Percentiles rank a stretch among this genome's conserved stretches.
phyloP scores from a whole-genome alignment of 2,113 vertebrate genomes.

The Oriolus oriolus region DNA sequence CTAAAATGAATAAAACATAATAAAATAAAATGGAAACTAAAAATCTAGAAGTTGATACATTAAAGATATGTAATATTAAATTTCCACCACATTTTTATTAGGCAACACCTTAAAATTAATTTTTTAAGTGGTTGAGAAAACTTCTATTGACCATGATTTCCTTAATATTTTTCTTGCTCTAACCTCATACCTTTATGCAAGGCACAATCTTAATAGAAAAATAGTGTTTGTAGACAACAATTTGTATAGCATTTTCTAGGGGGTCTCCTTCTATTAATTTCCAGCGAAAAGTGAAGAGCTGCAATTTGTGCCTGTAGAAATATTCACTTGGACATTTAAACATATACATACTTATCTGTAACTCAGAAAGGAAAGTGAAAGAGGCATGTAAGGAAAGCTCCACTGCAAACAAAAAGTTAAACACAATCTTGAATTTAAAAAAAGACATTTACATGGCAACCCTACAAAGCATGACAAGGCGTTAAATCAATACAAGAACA shows the following conservation, averaged over 20 bases:
- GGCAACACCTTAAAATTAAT: background rate
- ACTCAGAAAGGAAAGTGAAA: background rate
- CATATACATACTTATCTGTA: background rate
- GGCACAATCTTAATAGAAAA: background rate
- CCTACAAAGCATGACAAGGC: background rate
- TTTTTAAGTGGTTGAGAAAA: background rate
- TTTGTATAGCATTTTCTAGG: background rate
- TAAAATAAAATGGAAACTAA: background rate
- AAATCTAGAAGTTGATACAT: background rate
- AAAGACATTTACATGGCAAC: background rate
- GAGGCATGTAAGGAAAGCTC: background rate
- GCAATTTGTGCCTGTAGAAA: background rate
- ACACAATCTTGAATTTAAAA: background rate
- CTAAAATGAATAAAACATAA: background rate
- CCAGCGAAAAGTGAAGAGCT: background rate
- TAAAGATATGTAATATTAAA: background rate
- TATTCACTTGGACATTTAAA: background rate
- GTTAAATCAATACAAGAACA: constrained; percentile 14
- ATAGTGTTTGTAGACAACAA: background rate
- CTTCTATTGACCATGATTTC: background rate
- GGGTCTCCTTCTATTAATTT: background rate
- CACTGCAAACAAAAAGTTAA: background rate
- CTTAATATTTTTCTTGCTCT: background rate
- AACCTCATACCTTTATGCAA: background rate
- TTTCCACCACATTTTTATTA: background rate